These are phyloP conservation scores for Knipowitschia caucasica DNA, from an alignment of 2,797 vertebrate species.

Conservation along the genomic window DNA sequence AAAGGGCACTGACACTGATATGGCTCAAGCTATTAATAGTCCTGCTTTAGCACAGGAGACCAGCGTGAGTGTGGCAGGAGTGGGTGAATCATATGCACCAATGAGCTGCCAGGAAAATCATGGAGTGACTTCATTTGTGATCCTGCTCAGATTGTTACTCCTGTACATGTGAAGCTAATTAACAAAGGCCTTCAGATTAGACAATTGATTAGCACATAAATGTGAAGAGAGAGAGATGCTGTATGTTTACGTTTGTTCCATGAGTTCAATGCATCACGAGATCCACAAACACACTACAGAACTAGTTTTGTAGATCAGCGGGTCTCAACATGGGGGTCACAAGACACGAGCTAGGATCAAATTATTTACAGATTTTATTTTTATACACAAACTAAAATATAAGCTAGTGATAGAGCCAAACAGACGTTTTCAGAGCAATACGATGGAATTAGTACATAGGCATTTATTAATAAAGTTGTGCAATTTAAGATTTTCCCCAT, in stretches of 20 bases:
- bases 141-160: not conserved
- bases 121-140: not conserved
- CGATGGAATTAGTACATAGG: too few relatives aligned
- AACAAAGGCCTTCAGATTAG: not conserved
- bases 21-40: conserved; percentile 50
- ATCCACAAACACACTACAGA: too few relatives aligned
- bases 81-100: conserved; percentile 20
- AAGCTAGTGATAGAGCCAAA: too few relatives aligned
- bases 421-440: too few relatives aligned
- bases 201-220: not conserved
- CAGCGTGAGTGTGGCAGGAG: conserved; percentile 28
- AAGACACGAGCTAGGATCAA: too few relatives aligned
- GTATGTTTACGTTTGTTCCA: not conserved
- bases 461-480: too few relatives aligned
- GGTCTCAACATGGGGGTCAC: too few relatives aligned
- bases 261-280: not conserved
- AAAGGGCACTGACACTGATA: conserved; percentile 40
- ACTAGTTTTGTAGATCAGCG: too few relatives aligned
- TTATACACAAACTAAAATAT: too few relatives aligned
- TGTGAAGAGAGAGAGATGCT: not conserved
- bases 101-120: conserved; percentile 2
- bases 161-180: not conserved
- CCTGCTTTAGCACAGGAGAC: conserved; percentile 29
- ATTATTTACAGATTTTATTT: too few relatives aligned
- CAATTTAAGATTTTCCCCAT: too few relatives aligned